Evolutionary conservation across 1,140 invertebrate genomes (phyloP).

Genomic region (Anadara kagoshimensis): DNA sequence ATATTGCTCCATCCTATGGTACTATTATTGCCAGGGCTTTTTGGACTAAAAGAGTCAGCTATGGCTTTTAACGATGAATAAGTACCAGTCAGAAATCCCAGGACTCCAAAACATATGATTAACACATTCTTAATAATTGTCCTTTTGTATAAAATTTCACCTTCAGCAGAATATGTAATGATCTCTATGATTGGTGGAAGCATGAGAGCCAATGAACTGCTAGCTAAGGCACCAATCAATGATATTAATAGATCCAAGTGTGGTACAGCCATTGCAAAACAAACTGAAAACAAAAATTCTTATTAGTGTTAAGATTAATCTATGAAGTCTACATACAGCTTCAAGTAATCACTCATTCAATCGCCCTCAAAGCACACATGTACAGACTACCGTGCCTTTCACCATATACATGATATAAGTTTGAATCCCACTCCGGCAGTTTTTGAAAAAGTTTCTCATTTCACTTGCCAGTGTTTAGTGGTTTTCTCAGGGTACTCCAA

Average conservation of each 20-base stretch:
- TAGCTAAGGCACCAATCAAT: conserved; percentile 91
- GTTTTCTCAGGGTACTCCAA: no score
- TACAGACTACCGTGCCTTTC: background rate
- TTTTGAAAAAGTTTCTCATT: no score
- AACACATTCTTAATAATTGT: conserved; percentile 37
- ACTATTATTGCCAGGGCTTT: no score
- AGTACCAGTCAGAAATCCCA: conserved; percentile 8
- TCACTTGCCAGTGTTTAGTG: no score
- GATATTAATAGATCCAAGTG: conserved; percentile 93
- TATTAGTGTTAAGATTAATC: background rate
- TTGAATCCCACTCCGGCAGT: background rate
- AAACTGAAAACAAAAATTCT: conserved; percentile 77
- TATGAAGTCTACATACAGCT: background rate
- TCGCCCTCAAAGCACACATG: background rate
- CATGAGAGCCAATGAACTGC: conserved; percentile 90
- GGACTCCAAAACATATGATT: background rate
- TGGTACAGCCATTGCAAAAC: conserved; percentile 87
- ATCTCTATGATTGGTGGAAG: conserved; percentile 95
- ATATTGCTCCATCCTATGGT: no score
- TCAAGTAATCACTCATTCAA: background rate
- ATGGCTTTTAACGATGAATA: background rate
- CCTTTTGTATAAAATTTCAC: conserved; percentile 15
- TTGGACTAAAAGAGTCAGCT: background rate
- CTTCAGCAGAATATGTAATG: conserved; percentile 75
- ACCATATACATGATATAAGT: background rate